A percentile compares a stretch with the other conserved stretches of the same genome.
Evolutionary conservation across 2,888 invertebrate species (phyloP).

Genomic region (Papilio protenor): DNA sequence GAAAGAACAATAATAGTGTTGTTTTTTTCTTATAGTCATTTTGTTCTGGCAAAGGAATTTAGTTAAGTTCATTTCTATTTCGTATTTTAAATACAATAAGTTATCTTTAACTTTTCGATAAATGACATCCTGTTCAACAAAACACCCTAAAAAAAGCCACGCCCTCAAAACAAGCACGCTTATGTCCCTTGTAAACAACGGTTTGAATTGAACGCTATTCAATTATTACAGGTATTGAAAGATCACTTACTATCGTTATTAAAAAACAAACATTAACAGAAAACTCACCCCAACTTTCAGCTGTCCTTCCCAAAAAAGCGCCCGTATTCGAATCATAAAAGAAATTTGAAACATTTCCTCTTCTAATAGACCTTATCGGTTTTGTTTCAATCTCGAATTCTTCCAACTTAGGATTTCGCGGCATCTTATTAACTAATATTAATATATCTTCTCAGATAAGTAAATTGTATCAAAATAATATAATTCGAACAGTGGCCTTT

Average conservation of each 20-base stretch:
- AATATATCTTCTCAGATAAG: constrained; percentile 41
- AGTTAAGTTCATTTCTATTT: neutral
- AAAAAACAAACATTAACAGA: neutral
- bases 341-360: constrained; percentile 58
- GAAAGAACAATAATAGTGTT: neutral
- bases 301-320: constrained; percentile 76
- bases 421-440: constrained; percentile 56
- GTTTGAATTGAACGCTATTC: neutral
- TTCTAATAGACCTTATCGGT: constrained; percentile 54
- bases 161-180: constrained; percentile 43
- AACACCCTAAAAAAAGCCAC: constrained; percentile 46
- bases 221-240: neutral
- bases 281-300: constrained; percentile 82
- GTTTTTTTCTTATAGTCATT: neutral
- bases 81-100: neutral
- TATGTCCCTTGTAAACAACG: neutral
- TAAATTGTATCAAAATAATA: constrained; percentile 50
- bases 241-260: neutral
- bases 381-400: constrained; percentile 75
- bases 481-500: constrained; percentile 26
- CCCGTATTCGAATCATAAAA: constrained; percentile 77
- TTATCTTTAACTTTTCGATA: neutral
- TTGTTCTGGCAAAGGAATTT: neutral
- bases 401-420: constrained; percentile 66
- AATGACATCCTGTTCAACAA: constrained; percentile 1